Percentiles rank a stretch among this genome's conserved stretches.
phyloP scores from a whole-genome alignment of 2,113 vertebrate species.

The Vulpes lagopus region DNA sequence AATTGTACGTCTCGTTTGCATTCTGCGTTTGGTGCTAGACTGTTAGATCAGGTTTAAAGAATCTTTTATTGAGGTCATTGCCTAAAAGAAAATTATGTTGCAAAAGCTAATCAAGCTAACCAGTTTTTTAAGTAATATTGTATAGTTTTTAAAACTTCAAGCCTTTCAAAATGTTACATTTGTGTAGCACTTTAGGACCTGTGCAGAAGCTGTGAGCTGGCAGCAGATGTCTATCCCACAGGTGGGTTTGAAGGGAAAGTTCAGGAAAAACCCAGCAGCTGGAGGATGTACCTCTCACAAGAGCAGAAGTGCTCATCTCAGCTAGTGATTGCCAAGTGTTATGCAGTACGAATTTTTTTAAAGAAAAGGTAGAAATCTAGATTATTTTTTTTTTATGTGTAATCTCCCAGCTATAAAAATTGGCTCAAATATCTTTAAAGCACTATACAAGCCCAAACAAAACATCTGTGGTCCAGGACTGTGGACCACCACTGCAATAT shows the following conservation, averaged over 20 bases:
- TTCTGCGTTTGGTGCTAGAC: neutral
- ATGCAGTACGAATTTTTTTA: neutral
- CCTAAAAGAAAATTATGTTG: conserved; percentile 21
- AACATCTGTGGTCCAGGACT: neutral
- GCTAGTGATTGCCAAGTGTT: neutral
- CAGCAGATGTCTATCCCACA: neutral
- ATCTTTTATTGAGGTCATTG: neutral
- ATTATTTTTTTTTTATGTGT: neutral
- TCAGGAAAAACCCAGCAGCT: neutral
- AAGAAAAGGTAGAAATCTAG: conserved; percentile 5
- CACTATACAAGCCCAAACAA: neutral
- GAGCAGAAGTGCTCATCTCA: neutral
- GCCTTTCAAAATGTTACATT: neutral
- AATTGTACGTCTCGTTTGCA: neutral
- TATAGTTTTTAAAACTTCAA: neutral
- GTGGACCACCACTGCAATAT: neutral
- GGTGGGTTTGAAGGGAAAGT: neutral
- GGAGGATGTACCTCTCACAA: neutral
- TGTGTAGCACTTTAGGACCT: neutral
- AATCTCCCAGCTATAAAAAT: conserved; percentile 16
- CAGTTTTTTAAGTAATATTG: neutral
- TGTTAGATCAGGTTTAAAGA: neutral
- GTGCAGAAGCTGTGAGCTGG: neutral
- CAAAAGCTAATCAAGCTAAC: conserved; percentile 24
- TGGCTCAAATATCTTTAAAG: conserved; percentile 45